These are phyloP conservation scores for Sarotherodon lohbergeri DNA, from an alignment of 2,113 vertebrate genomes.

Conservation along the genomic window DNA sequence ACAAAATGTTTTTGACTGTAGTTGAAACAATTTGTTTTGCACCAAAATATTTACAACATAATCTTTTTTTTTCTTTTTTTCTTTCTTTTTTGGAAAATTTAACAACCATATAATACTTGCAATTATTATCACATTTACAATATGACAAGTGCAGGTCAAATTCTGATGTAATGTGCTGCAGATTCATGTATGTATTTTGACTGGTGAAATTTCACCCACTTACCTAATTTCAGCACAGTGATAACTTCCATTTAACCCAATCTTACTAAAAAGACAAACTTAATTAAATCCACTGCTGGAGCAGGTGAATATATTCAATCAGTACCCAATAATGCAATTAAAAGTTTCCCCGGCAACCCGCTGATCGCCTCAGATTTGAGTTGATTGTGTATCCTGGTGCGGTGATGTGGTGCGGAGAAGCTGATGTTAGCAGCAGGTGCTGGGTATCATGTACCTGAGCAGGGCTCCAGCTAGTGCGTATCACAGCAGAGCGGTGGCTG, in stretches of 20 bases:
- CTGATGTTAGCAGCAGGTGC: conserved; percentile 40
- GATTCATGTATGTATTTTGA: neutral
- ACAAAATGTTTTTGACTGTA: neutral
- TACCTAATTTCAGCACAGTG: neutral
- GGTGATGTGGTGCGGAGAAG: neutral
- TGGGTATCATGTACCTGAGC: conserved; percentile 14
- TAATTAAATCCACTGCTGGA: neutral
- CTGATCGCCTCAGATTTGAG: neutral
- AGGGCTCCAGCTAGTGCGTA: conserved; percentile 6
- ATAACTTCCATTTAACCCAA: neutral
- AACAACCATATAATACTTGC: neutral
- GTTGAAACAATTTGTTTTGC: neutral
- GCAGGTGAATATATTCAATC: neutral
- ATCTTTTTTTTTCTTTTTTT: neutral
- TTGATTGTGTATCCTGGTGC: neutral
- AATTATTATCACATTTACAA: neutral
- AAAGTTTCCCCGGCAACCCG: neutral
- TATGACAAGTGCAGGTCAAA: neutral
- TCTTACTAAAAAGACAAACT: neutral
- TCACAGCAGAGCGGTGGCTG: conserved; percentile 41
- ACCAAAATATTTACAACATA: neutral
- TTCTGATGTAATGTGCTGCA: neutral
- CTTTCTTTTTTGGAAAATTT: neutral
- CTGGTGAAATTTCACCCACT: neutral
- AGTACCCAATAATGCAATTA: neutral